phyloP scores from a whole-genome alignment of 2,113 vertebrate species.

The Anhinga rufa region DNA sequence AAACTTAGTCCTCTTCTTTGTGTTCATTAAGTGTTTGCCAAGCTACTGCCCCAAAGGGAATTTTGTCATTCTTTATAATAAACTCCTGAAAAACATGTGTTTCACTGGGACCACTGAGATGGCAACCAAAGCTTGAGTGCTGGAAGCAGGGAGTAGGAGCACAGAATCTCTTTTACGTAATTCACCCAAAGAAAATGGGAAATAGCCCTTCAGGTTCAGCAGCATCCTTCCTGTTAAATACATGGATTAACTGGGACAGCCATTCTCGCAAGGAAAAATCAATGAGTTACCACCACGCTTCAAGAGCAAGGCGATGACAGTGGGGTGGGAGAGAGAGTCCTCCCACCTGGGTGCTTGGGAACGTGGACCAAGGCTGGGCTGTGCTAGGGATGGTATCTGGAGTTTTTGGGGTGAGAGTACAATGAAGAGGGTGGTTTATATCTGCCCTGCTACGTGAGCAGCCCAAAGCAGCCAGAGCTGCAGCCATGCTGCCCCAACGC shows the following conservation, averaged over 20 bases:
- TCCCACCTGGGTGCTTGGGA: not conserved
- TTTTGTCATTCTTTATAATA: not conserved
- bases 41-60: not conserved
- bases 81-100: not conserved
- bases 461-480: not conserved
- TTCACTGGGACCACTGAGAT: not conserved
- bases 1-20: not conserved
- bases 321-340: accelerated
- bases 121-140: not conserved
- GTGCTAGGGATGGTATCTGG: not conserved
- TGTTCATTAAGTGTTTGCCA: not conserved
- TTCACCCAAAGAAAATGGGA: not conserved
- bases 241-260: not conserved
- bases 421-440: not conserved
- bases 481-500: accelerated
- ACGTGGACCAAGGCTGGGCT: not conserved
- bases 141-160: not conserved
- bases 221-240: not conserved
- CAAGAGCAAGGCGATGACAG: not conserved
- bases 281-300: not conserved
- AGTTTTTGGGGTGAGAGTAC: not conserved
- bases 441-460: not conserved
- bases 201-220: not conserved
- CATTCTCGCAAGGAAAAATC: not conserved
- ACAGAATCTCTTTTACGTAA: not conserved